Conservation (phyloP, 2,888 invertebrate species). For the Crematogaster levior region DNA sequence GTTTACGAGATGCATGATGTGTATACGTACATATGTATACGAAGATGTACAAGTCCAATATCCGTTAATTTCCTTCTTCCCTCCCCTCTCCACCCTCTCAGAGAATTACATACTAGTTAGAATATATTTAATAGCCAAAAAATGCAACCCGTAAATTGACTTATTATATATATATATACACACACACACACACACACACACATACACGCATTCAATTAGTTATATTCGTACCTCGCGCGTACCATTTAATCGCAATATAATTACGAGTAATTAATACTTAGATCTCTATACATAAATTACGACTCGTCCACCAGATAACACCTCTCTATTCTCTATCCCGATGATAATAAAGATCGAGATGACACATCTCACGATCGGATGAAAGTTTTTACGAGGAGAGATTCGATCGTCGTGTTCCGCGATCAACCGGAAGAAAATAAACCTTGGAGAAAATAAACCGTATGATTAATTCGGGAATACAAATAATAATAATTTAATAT, state of each 20-base stretch:
- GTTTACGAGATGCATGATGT: conserved; percentile 39
- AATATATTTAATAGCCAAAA: conserved; percentile 71
- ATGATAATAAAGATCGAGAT: conserved; percentile 55
- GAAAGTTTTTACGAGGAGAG: background rate
- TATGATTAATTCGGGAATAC: background rate
- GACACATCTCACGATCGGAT: conserved; percentile 32
- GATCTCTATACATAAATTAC: conserved; percentile 66
- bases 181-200: background rate
- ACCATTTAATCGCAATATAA: conserved; percentile 67
- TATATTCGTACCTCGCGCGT: conserved; percentile 62
- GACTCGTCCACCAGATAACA: conserved; percentile 72
- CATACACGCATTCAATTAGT: conserved; percentile 60
- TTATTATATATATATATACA: conserved; percentile 24
- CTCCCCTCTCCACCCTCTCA: background rate
- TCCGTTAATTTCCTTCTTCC: conserved; percentile 54
- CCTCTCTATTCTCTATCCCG: conserved; percentile 50
- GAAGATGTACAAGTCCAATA: conserved; percentile 63
- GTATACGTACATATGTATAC: conserved; percentile 51
- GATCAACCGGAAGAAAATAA: background rate
- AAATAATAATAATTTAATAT: background rate
- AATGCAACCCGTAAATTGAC: conserved; percentile 72
- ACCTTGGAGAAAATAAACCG: background rate
- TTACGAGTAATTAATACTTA: conserved; percentile 70
- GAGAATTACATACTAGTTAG: conserved; percentile 62
- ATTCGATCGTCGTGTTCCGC: background rate